Conservation (phyloP, 2,888 invertebrate species). For the Portevinia maculata region DNA sequence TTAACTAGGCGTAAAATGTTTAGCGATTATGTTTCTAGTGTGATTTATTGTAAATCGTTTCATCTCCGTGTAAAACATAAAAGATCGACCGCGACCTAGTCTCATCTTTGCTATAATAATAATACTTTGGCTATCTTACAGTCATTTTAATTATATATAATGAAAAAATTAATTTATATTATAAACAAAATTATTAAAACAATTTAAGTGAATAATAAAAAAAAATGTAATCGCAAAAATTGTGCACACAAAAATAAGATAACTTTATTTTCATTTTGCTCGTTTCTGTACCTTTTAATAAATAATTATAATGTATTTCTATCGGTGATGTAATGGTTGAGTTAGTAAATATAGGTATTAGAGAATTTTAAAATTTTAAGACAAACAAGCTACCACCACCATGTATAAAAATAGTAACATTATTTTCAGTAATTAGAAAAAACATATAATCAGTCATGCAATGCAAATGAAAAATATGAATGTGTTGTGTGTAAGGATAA, state of each 20-base stretch:
- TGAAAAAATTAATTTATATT: conserved; percentile 1
- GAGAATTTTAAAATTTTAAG: conserved; percentile 13
- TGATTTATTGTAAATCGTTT: too few relatives aligned
- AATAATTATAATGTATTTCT: conserved; percentile 1
- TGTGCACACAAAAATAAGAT: conserved; percentile 50
- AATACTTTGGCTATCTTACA: too few relatives aligned
- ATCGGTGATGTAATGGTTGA: background rate
- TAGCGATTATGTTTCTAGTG: too few relatives aligned
- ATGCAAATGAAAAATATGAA: conserved; percentile 4
- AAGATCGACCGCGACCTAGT: too few relatives aligned
- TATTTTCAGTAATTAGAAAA: conserved; percentile 40
- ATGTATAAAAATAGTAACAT: conserved; percentile 38
- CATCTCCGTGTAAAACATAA: too few relatives aligned
- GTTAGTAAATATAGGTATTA: conserved; percentile 40
- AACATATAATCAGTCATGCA: conserved; percentile 43
- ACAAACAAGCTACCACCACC: conserved; percentile 51
- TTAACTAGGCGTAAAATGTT: too few relatives aligned
- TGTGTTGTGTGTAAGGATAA: conserved; percentile 62
- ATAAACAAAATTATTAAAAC: background rate
- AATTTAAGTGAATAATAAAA: conserved; percentile 9
- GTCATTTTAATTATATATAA: too few relatives aligned
- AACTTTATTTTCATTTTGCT: background rate
- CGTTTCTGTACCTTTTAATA: conserved; percentile 3
- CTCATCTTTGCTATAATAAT: too few relatives aligned
- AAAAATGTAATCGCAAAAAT: conserved; percentile 64